These are phyloP conservation scores for Eulemur rubriventer DNA, from an alignment of 2,797 vertebrate species.

Conservation along the genomic window DNA sequence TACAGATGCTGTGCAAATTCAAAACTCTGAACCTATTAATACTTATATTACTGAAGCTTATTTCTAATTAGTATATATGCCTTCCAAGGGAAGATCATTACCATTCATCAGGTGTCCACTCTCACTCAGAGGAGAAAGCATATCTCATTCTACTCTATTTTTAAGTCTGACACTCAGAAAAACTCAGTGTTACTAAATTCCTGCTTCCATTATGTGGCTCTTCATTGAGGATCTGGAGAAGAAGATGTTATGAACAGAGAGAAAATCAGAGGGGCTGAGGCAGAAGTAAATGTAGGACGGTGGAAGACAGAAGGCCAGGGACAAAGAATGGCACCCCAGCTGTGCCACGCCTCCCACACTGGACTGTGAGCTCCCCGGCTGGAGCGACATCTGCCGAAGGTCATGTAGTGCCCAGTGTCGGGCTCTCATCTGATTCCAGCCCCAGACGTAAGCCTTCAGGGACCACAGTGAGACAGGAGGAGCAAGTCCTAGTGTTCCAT, in stretches of 20 bases:
- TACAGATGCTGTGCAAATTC: not conserved
- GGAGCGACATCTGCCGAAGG: not conserved
- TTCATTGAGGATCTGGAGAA: not conserved
- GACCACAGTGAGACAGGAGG: not conserved
- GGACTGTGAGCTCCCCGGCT: not conserved
- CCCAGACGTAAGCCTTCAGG: not conserved
- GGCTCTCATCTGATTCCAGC: not conserved
- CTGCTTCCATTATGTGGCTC: not conserved
- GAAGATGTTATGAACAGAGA: not conserved
- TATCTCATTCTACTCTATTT: not conserved
- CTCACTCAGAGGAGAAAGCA: not conserved
- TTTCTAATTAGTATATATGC: not conserved
- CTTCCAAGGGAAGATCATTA: not conserved
- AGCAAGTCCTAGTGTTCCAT: not conserved
- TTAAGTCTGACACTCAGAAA: not conserved
- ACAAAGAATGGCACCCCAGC: not conserved
- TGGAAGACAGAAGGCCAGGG: not conserved
- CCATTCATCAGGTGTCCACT: not conserved
- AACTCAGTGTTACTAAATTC: not conserved
- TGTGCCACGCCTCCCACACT: not conserved
- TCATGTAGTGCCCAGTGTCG: not conserved
- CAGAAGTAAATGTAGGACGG: not conserved
- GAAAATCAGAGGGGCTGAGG: not conserved
- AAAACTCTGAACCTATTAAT: not conserved
- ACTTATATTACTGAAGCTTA: not conserved